These are phyloP conservation scores for Lithobates pipiens DNA, from an alignment of 2,797 vertebrate species.

Conservation along the genomic window DNA sequence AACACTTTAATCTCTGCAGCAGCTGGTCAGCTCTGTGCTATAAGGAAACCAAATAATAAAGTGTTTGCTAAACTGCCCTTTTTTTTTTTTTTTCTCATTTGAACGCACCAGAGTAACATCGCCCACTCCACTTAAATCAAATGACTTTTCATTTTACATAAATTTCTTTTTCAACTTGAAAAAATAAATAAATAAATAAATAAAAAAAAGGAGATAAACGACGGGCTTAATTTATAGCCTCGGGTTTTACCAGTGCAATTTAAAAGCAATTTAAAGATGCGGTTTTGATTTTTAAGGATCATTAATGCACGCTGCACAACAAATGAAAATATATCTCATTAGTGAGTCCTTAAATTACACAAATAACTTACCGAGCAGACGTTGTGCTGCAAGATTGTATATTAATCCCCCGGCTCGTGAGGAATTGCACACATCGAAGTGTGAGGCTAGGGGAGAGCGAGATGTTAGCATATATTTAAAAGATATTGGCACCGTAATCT, in stretches of 20 bases:
- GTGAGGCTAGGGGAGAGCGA: not conserved
- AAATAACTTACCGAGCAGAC: conserved; percentile 61
- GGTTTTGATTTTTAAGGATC: conserved; percentile 63
- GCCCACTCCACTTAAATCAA: conserved; percentile 55
- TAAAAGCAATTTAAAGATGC: conserved; percentile 64
- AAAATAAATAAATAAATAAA: not conserved
- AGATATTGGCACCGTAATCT: conserved; percentile 18
- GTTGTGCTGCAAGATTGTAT: conserved; percentile 57
- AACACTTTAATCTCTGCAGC: not conserved
- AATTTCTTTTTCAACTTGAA: conserved; percentile 60
- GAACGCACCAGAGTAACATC: conserved; percentile 34
- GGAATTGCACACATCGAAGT: conserved; percentile 11
- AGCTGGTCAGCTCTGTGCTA: not conserved
- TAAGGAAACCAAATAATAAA: conserved; percentile 1
- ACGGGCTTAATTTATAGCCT: conserved; percentile 62
- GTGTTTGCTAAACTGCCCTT: conserved; percentile 24
- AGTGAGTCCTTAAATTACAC: conserved; percentile 61
- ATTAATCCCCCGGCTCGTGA: conserved; percentile 59
- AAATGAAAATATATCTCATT: conserved; percentile 64
- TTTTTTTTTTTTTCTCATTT: conserved; percentile 16
- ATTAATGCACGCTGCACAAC: conserved; percentile 61
- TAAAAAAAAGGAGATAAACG: conserved; percentile 57
- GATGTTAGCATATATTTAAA: not conserved
- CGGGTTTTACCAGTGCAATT: conserved; percentile 61
- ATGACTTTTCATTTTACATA: conserved; percentile 62